A percentile compares a stretch with the other conserved stretches of the same genome.
Evolutionary conservation across 2,888 invertebrate genomes (phyloP).

Genomic region (Tetanocera ferruginea): DNA sequence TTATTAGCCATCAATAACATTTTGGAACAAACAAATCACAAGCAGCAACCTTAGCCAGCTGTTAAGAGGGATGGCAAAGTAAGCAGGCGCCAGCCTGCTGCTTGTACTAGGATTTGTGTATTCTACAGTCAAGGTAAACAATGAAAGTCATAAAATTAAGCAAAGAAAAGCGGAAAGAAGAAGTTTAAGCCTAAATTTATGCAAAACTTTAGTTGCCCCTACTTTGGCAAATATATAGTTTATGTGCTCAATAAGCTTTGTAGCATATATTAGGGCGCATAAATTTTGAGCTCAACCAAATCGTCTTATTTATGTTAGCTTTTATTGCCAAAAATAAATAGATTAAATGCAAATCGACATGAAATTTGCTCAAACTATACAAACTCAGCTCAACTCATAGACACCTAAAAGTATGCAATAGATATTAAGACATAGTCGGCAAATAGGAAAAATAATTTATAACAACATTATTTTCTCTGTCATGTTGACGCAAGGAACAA

Average conservation of each 20-base stretch:
- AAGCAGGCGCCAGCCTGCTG: neutral
- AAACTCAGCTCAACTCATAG: neutral
- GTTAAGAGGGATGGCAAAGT: neutral
- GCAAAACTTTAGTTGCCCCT: neutral
- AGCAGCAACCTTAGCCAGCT: constrained; percentile 5
- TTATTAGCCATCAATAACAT: constrained; percentile 59
- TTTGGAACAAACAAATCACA: constrained; percentile 55
- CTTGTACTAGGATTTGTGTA: neutral
- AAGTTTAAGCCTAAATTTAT: neutral
- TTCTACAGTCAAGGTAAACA: too few relatives aligned
- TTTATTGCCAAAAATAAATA: neutral
- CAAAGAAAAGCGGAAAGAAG: neutral
- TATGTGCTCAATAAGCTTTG: neutral
- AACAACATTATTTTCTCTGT: too few relatives aligned
- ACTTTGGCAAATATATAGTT: too few relatives aligned
- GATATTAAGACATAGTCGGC: neutral
- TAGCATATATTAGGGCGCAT: neutral
- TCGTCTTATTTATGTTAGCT: neutral
- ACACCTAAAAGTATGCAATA: constrained; percentile 6
- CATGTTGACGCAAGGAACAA: too few relatives aligned
- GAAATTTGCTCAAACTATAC: neutral
- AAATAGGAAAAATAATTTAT: too few relatives aligned
- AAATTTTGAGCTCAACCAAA: neutral
- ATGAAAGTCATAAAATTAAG: too few relatives aligned
- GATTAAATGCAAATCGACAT: constrained; percentile 11